Conservation (phyloP, 2,797 vertebrate species). For the Sebastes reedi region DNA sequence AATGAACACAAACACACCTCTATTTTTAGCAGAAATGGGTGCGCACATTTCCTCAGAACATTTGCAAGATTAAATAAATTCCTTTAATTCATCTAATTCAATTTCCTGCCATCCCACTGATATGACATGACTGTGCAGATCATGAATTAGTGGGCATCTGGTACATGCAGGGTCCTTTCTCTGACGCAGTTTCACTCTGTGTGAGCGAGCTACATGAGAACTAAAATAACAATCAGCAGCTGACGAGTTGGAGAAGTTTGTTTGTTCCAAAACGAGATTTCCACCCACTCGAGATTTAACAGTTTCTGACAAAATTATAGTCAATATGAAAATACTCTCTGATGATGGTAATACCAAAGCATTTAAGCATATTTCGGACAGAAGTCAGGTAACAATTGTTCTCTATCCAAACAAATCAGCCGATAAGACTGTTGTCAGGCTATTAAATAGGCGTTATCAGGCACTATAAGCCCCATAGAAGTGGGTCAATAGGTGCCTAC, state of each 20-base stretch:
- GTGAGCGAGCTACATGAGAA: neutral
- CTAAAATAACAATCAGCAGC: slow-evolving; percentile 32
- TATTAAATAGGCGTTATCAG: neutral
- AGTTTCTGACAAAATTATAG: slow-evolving; percentile 6
- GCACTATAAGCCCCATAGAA: neutral
- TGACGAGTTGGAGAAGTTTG: slow-evolving; percentile 28
- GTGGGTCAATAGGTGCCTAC: neutral
- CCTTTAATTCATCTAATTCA: slow-evolving; percentile 39
- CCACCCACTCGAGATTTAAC: slow-evolving; percentile 4
- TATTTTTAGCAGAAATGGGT: slow-evolving; percentile 33
- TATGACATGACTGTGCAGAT: slow-evolving; percentile 24
- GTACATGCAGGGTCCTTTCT: neutral
- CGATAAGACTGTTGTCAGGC: neutral
- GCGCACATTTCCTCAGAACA: slow-evolving; percentile 20
- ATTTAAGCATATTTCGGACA: neutral
- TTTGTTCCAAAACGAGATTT: slow-evolving; percentile 29
- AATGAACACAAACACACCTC: neutral
- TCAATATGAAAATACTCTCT: slow-evolving; percentile 3
- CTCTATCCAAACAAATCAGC: neutral
- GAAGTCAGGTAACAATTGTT: neutral
- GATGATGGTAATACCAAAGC: neutral
- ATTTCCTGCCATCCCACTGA: slow-evolving; percentile 34
- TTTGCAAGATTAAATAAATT: slow-evolving; percentile 42
- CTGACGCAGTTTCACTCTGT: slow-evolving; percentile 8
- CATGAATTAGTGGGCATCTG: slow-evolving; percentile 51